Conservation (phyloP, 2,797 vertebrate genomes). For the Tauraco hartlaubi region DNA sequence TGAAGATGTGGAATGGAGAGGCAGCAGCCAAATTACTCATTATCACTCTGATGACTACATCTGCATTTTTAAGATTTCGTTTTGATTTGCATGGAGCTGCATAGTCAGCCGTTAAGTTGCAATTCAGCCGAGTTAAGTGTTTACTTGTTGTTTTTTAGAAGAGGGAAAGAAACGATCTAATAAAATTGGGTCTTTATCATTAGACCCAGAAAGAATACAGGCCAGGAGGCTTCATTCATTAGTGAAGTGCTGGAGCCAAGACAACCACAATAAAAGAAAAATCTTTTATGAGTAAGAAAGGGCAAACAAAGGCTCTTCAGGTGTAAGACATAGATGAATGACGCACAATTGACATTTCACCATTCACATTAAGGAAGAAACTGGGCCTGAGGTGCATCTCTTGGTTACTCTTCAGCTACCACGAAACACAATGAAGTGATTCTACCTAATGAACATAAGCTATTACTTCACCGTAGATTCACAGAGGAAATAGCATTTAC, state of each 20-base stretch:
- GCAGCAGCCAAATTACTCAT: constrained; percentile 58
- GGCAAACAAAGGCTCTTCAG: constrained; percentile 30
- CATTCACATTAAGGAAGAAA: neutral
- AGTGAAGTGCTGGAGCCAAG: constrained; percentile 6
- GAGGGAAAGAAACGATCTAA: constrained; percentile 31
- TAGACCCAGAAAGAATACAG: neutral
- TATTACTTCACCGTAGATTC: neutral
- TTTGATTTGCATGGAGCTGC: constrained; percentile 60
- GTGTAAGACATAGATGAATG: neutral
- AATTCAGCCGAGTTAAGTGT: constrained; percentile 56
- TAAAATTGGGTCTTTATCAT: constrained; percentile 22
- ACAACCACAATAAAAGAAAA: neutral
- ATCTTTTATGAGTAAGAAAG: constrained; percentile 10
- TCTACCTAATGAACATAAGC: neutral
- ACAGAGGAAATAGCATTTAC: neutral
- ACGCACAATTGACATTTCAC: neutral
- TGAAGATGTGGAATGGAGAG: constrained; percentile 32
- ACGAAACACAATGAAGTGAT: neutral
- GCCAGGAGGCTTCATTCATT: constrained; percentile 47
- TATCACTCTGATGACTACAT: constrained; percentile 65
- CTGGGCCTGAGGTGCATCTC: neutral
- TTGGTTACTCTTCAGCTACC: neutral
- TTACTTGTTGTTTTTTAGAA: constrained; percentile 46
- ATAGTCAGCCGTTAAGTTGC: constrained; percentile 51
- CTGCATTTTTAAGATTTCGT: constrained; percentile 71